Conservation (phyloP, 2,888 invertebrate species). For the Marronus borbonicus region DNA sequence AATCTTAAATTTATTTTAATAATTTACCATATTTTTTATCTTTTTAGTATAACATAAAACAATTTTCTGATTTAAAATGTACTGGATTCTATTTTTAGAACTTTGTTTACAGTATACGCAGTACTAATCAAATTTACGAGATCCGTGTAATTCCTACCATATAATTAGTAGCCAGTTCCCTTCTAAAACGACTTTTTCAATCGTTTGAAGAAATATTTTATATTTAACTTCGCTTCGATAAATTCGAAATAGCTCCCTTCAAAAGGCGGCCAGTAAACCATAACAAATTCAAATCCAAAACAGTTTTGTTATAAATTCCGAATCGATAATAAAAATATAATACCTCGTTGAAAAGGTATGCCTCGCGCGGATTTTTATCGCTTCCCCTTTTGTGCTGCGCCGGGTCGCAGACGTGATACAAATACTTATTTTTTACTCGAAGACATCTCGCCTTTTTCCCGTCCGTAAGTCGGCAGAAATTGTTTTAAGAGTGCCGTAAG, state of each 20-base stretch:
- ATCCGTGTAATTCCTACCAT: too few relatives aligned
- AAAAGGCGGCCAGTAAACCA: neutral
- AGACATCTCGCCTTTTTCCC: neutral
- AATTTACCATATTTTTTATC: too few relatives aligned
- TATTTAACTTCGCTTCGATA: neutral
- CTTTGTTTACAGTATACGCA: too few relatives aligned
- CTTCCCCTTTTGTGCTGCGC: neutral
- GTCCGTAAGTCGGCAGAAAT: conserved; percentile 20
- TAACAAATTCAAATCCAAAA: conserved; percentile 31
- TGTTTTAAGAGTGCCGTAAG: conserved; percentile 37
- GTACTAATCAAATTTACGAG: too few relatives aligned
- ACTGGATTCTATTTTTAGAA: too few relatives aligned
- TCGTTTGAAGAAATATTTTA: neutral
- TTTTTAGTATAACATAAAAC: too few relatives aligned
- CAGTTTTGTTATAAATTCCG: conserved; percentile 35
- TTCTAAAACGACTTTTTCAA: neutral
- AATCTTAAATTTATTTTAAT: too few relatives aligned
- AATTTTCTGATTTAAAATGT: too few relatives aligned
- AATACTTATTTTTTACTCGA: conserved; percentile 36
- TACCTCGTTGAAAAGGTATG: conserved; percentile 14
- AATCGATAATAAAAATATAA: conserved; percentile 41
- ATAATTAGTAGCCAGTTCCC: too few relatives aligned
- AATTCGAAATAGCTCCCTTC: neutral
- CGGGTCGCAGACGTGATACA: conserved; percentile 22
- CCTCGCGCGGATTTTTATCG: conserved; percentile 36